Percentiles rank a stretch among this genome's conserved stretches.
phyloP scores from a whole-genome alignment of 1,140 invertebrate genomes.

The Galendromus occidentalis region DNA sequence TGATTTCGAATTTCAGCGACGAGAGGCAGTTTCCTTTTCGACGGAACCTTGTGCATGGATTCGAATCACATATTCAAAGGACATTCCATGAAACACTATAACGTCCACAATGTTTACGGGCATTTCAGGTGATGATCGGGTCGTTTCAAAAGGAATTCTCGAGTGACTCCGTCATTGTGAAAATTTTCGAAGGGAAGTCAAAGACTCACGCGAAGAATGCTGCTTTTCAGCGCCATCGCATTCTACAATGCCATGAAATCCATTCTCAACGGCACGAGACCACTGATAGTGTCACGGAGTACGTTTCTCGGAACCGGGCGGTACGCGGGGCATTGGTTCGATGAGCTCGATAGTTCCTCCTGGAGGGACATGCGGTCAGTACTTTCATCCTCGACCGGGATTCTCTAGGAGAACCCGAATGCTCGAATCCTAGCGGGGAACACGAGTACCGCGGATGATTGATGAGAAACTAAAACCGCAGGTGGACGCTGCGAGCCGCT shows the following conservation, averaged over 20 bases:
- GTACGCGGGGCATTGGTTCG: slow-evolving; percentile 3
- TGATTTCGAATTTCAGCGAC: neutral
- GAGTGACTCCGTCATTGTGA: too few relatives aligned
- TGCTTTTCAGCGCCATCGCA: neutral
- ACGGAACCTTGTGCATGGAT: slow-evolving; percentile 7
- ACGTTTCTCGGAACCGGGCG: neutral
- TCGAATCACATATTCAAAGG: neutral
- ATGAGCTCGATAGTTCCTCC: neutral
- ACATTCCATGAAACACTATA: neutral
- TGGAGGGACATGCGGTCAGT: neutral
- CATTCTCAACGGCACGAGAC: neutral
- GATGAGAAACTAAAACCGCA: neutral
- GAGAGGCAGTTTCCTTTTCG: neutral
- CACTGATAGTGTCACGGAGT: neutral
- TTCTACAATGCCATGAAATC: neutral
- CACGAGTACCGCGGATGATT: neutral
- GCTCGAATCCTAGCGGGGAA: too few relatives aligned
- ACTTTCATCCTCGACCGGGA: neutral
- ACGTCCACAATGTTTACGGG: neutral
- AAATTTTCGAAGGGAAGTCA: too few relatives aligned
- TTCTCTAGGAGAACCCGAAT: too few relatives aligned
- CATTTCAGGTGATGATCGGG: slow-evolving; percentile 3
- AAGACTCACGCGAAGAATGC: too few relatives aligned
- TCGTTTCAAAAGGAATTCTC: too few relatives aligned
- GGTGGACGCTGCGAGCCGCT: neutral